phyloP scores from a whole-genome alignment of 2,797 vertebrate genomes.

The Eutrigla gurnardus region DNA sequence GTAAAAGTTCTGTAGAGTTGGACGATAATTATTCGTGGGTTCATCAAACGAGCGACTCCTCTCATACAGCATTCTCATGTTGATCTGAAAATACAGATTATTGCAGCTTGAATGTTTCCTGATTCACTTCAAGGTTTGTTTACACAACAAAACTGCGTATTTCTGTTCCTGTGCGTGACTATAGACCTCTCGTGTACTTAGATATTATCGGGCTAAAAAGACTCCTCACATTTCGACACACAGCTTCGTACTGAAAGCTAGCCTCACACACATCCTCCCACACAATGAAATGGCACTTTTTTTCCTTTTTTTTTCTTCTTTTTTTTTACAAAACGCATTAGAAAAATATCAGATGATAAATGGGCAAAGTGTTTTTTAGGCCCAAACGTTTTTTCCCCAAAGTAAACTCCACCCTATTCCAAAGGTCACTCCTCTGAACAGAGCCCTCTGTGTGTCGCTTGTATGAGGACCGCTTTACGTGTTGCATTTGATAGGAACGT shows the following conservation, averaged over 20 bases:
- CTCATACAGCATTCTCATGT: neutral
- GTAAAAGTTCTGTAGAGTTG: neutral
- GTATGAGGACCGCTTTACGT: constrained; percentile 60
- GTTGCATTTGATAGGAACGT: constrained; percentile 69
- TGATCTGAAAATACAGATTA: neutral
- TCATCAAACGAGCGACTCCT: neutral
- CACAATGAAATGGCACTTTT: constrained; percentile 33
- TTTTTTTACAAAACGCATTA: too few species aligned
- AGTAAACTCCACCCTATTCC: constrained; percentile 69
- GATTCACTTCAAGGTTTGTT: neutral
- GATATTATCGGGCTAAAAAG: neutral
- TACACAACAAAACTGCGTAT: neutral
- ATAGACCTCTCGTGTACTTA: constrained; percentile 15
- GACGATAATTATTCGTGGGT: neutral
- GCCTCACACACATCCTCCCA: constrained; percentile 11
- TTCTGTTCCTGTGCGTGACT: neutral
- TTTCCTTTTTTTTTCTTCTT: too few species aligned
- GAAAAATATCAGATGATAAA: constrained; percentile 41
- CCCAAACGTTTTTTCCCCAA: constrained; percentile 61
- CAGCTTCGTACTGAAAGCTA: constrained; percentile 28
- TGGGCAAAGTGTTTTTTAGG: constrained; percentile 44
- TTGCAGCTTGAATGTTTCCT: neutral
- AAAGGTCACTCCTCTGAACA: constrained; percentile 76
- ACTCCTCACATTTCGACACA: neutral
- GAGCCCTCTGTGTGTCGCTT: constrained; percentile 68